These are phyloP conservation scores for Antitype chi DNA, from an alignment of 2,888 invertebrate species.

Conservation along the genomic window DNA sequence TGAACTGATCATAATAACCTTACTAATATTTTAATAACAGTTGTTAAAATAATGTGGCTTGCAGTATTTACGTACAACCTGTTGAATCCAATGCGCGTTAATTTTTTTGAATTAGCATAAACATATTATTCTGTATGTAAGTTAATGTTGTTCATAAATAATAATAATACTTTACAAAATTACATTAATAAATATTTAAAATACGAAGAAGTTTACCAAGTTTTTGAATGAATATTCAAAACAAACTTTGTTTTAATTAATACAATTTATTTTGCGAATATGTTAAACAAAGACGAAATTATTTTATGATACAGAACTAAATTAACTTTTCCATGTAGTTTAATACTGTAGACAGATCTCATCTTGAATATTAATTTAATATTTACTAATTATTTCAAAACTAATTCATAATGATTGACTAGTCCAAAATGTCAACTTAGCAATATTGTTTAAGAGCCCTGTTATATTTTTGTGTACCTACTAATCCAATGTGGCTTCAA, in stretches of 20 bases:
- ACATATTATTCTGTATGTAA: background rate
- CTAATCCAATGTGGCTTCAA: no score
- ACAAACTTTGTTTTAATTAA: slow-evolving; percentile 51
- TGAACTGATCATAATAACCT: no score
- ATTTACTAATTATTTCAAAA: background rate
- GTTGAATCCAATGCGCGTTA: background rate
- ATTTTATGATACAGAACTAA: slow-evolving; percentile 3
- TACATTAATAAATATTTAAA: slow-evolving; percentile 33
- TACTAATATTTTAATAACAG: no score
- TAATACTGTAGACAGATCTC: background rate
- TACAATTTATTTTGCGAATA: slow-evolving; percentile 44
- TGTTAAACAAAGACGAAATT: slow-evolving; percentile 34
- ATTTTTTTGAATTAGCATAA: background rate
- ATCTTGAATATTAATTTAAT: background rate
- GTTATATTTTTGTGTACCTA: no score
- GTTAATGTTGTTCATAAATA: background rate
- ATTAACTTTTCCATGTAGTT: slow-evolving; percentile 11
- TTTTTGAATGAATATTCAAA: slow-evolving; percentile 49
- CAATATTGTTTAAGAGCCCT: background rate
- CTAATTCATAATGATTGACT: background rate
- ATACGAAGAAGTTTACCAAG: slow-evolving; percentile 24
- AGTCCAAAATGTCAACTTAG: background rate
- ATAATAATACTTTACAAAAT: slow-evolving; percentile 16
- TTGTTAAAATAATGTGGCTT: background rate
- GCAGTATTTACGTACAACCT: background rate